Evolutionary conservation across 1,140 invertebrate genomes (phyloP).

Genomic region (Lordiphosa clarofinis): DNA sequence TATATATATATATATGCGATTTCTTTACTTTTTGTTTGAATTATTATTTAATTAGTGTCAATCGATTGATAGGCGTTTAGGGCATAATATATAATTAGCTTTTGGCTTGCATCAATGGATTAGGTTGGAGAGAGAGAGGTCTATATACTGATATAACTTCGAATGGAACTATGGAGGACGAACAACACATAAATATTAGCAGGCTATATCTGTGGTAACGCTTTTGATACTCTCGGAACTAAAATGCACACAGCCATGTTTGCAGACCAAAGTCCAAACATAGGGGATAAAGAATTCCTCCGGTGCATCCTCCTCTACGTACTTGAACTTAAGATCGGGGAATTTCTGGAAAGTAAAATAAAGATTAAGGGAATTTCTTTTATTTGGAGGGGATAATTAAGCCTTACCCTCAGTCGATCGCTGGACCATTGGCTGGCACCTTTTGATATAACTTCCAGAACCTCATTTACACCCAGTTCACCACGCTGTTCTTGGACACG

Average conservation of each 20-base stretch:
- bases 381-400: too few species aligned
- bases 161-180: constrained; percentile 1
- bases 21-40: constrained; percentile 31
- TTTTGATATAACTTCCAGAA: constrained; percentile 92
- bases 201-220: constrained; percentile 73
- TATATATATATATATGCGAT: constrained; percentile 20
- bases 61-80: constrained; percentile 42
- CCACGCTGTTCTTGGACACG: constrained; percentile 84
- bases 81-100: constrained; percentile 17
- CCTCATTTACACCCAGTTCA: constrained; percentile 89
- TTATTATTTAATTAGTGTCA: constrained; percentile 36
- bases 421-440: constrained; percentile 93
- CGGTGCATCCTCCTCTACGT: constrained; percentile 98
- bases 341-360: constrained; percentile 88
- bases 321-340: constrained; percentile 98
- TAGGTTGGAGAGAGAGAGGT: too few species aligned
- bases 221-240: constrained; percentile 83
- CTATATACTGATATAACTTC: too few species aligned
- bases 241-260: constrained; percentile 91
- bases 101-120: neutral
- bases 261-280: constrained; percentile 95
- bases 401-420: constrained; percentile 91
- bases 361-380: too few species aligned
- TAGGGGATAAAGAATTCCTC: constrained; percentile 99
- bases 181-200: constrained; percentile 62